A percentile compares a stretch with the other conserved stretches of the same genome.
Evolutionary conservation across 2,797 vertebrate genomes (phyloP).

Genomic region (Calcarius lapponicus): DNA sequence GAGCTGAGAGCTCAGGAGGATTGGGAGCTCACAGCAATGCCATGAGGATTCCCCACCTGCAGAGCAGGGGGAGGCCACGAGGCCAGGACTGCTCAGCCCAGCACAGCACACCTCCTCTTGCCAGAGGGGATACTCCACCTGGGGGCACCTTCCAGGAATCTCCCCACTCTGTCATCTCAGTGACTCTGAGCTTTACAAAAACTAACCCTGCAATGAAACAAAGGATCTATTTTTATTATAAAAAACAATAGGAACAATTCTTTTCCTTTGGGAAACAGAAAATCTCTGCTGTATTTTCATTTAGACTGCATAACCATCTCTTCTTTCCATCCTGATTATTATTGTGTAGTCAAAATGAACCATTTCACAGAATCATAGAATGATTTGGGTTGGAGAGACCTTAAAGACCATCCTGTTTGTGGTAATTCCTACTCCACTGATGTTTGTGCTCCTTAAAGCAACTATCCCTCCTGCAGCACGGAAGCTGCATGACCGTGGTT

Average conservation of each 20-base stretch:
- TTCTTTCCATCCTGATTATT: background rate
- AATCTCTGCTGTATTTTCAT: background rate
- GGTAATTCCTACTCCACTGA: background rate
- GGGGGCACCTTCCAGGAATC: background rate
- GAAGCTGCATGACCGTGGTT: fast-evolving
- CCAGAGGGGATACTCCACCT: background rate
- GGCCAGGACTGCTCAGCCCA: background rate
- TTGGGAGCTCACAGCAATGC: background rate
- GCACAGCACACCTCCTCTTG: background rate
- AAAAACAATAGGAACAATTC: background rate
- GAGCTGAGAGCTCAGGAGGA: background rate
- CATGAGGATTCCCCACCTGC: no score
- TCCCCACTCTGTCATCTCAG: no score
- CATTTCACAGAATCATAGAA: background rate
- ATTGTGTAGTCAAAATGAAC: background rate
- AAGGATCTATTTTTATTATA: background rate
- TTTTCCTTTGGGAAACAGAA: background rate
- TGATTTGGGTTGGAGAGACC: background rate
- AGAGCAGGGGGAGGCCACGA: background rate
- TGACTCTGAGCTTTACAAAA: background rate
- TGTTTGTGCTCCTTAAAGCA: background rate
- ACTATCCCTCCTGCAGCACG: background rate
- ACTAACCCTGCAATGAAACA: no score
- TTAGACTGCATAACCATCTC: background rate
- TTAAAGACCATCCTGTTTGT: background rate